Base-by-base conservation (phyloP, 1,140 invertebrate genomes). In the Trichonephila clavata region DNA sequence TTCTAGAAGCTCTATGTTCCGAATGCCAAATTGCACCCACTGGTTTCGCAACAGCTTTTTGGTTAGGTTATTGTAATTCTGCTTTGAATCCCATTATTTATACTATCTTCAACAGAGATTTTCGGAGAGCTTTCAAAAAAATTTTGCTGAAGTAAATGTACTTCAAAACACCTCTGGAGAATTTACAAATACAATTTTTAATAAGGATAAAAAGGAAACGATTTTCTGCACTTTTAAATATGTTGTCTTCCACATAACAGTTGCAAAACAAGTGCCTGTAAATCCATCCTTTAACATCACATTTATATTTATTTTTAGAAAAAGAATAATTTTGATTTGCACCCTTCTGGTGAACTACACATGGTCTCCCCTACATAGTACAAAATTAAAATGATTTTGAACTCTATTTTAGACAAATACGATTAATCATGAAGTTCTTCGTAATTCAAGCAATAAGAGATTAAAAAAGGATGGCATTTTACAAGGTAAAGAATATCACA, bases 101-200 rank as follows among this genome's bases (percentile, higher is more conserved):
- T 96, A 99, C 99, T 68, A 99, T 99, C 95, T 99, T 99, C 96
- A 99, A 99, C 96, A 98, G 99, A 96, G 99, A 99, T 96, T 99
- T 99, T 96, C 97, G 99, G 93, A 97, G 98, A 95, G 99, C 99
- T 24, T 99, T 99, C 96, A 97, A 98, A 94, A 97, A 98, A 95
- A 99, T 99, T 96, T 96, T 99, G 95, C 98, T 98, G 96, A 99
- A 99, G 97, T 99, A 97, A 94, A 27, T 43, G 59, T 27, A 50
- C 50, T 50, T 50, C 4, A 13, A 60, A 61, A 27, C 24, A 61
- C 24, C 77, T 20, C 63, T 27, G 68, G 24, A 71, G 32, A 27
- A 57, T 90, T 80, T 89, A 50, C 43, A 89, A 57, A 27, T 24
- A 68, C 77, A 90, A 21, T 90, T 81, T 83, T 50, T 77, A 90